Evolutionary conservation across 2,113 vertebrate species (phyloP).

Genomic region (Murina feae): DNA sequence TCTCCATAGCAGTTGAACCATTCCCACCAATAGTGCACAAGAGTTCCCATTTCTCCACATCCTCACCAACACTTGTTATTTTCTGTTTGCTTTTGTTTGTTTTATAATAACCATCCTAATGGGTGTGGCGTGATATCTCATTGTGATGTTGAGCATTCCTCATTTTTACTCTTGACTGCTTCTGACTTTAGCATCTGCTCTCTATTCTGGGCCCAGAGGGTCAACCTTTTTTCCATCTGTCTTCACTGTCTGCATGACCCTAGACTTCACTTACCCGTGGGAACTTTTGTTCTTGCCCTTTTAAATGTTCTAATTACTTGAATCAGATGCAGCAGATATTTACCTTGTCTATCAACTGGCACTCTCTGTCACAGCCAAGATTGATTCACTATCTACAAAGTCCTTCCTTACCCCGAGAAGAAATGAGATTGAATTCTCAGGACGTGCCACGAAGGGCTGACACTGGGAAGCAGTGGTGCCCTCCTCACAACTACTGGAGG

Average conservation of each 20-base stretch:
- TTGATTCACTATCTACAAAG: neutral
- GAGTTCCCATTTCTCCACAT: neutral
- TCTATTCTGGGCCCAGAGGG: neutral
- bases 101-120: neutral
- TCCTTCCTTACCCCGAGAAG: neutral
- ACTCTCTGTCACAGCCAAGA: neutral
- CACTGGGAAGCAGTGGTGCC: neutral
- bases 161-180: neutral
- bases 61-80: neutral
- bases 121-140: neutral
- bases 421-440: neutral
- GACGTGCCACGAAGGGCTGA: neutral
- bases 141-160: neutral
- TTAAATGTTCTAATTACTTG: neutral
- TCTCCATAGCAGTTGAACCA: neutral
- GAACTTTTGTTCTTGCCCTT: neutral
- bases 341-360: neutral
- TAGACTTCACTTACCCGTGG: neutral
- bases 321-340: neutral
- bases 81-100: neutral
- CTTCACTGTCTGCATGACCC: neutral
- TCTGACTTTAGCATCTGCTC: neutral
- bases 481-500: neutral
- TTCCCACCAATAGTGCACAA: neutral
- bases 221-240: neutral